Percentiles rank a stretch among this genome's conserved stretches.
Conservation (phyloP, 2,113 vertebrate genomes). For the Argyrosomus japonicus region DNA sequence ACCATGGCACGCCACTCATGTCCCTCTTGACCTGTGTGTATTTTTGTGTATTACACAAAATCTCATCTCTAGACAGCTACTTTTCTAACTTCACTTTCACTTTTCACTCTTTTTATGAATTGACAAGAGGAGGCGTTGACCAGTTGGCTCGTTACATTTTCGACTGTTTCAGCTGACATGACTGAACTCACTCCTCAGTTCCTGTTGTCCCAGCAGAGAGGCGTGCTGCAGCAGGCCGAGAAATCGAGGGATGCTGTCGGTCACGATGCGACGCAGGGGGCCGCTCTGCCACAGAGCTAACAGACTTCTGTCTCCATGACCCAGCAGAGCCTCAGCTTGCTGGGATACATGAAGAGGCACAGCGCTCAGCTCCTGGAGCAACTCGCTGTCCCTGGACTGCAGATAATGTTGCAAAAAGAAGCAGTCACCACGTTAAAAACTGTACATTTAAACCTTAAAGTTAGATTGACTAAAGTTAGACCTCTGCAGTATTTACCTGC, state of each 20-base stretch:
- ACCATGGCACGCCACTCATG: neutral
- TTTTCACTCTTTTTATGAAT: neutral
- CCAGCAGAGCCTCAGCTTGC: constrained; percentile 71
- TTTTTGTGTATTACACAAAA: neutral
- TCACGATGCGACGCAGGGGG: constrained; percentile 63
- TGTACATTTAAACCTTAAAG: neutral
- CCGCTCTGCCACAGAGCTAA: constrained; percentile 79
- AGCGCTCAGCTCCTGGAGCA: constrained; percentile 77
- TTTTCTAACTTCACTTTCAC: too few relatives aligned
- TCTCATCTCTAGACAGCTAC: neutral
- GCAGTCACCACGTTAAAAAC: neutral
- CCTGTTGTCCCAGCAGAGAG: constrained; percentile 83
- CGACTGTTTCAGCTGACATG: neutral
- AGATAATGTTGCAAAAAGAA: neutral
- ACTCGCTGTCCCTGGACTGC: constrained; percentile 77
- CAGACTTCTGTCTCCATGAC: constrained; percentile 9
- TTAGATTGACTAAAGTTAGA: too few relatives aligned
- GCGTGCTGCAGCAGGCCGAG: constrained; percentile 79
- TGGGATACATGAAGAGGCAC: constrained; percentile 68
- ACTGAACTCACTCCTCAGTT: constrained; percentile 87
- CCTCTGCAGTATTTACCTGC: constrained; percentile 69
- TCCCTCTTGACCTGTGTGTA: neutral
- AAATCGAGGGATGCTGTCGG: constrained; percentile 70
- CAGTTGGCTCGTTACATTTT: neutral
- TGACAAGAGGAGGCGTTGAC: neutral